Conservation (phyloP, 1,140 invertebrate species). For the Drosophila persimilis region DNA sequence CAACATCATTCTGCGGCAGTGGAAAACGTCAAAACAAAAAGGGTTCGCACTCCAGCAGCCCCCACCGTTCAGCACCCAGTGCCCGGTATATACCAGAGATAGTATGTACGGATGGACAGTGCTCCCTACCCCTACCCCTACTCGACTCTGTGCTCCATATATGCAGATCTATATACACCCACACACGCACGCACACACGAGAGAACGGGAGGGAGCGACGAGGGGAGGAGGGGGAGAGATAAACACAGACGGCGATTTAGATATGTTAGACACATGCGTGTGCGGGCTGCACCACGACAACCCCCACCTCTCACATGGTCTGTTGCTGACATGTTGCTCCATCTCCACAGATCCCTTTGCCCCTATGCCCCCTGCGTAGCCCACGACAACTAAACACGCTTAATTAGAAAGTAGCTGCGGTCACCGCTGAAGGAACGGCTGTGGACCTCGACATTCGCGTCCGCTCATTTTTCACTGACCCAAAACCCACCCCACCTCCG, state of each 20-base stretch:
- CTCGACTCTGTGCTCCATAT: too few species aligned
- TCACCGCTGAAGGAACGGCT: slow-evolving; percentile 17
- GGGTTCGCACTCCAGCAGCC: slow-evolving; percentile 44
- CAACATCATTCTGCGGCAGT: slow-evolving; percentile 56
- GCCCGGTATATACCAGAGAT: slow-evolving; percentile 13
- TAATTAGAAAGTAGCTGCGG: slow-evolving; percentile 78
- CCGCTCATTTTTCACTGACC: slow-evolving; percentile 74
- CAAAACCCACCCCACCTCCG: neutral
- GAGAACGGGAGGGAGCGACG: neutral
- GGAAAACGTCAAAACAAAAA: slow-evolving; percentile 64
- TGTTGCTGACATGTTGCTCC: slow-evolving; percentile 60
- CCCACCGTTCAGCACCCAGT: neutral
- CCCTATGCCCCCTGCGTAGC: slow-evolving; percentile 6
- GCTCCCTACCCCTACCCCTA: neutral
- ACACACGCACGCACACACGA: neutral
- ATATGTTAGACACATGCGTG: slow-evolving; percentile 74
- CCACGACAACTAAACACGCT: slow-evolving; percentile 73
- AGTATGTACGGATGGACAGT: slow-evolving; percentile 28
- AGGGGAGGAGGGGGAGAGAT: slow-evolving; percentile 37
- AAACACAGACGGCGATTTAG: slow-evolving; percentile 67
- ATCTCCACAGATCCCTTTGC: neutral
- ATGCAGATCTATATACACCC: neutral
- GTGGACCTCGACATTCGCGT: slow-evolving; percentile 25
- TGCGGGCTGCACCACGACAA: slow-evolving; percentile 26
- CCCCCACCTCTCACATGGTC: slow-evolving; percentile 10